phyloP scores from a whole-genome alignment of 2,797 vertebrate species.

The Smutsia gigantea region DNA sequence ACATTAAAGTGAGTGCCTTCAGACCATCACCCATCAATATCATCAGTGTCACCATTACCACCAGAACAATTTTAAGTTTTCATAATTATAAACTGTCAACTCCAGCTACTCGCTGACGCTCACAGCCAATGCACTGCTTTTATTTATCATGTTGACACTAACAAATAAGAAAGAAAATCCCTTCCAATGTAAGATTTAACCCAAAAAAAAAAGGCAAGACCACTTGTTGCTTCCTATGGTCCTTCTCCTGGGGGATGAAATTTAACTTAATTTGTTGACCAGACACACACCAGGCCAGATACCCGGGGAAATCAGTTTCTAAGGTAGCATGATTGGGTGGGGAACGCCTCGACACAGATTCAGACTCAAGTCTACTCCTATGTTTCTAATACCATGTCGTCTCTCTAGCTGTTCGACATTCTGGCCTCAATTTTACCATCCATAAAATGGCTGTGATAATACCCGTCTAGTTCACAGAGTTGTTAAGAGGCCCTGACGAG shows the following conservation, averaged over 20 bases:
- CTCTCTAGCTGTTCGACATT: neutral
- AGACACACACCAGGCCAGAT: neutral
- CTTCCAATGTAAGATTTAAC: neutral
- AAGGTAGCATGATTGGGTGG: neutral
- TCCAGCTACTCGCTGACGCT: neutral
- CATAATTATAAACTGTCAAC: neutral
- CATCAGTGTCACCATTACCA: neutral
- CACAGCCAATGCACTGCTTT: neutral
- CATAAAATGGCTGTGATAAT: neutral
- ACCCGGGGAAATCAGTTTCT: neutral
- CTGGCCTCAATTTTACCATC: neutral
- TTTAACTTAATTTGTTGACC: neutral
- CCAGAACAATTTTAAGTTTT: neutral
- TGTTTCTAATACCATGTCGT: accelerated
- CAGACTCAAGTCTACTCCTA: accelerated
- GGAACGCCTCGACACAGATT: accelerated
- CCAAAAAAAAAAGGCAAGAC: neutral
- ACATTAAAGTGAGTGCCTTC: neutral
- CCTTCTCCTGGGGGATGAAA: neutral
- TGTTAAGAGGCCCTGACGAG: neutral
- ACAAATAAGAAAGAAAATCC: neutral
- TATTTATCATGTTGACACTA: neutral
- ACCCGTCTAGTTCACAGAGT: neutral
- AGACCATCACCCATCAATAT: neutral
- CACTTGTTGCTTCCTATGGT: neutral